Base-by-base conservation (phyloP, 2,797 vertebrate species). In the Lerista edwardsae region DNA sequence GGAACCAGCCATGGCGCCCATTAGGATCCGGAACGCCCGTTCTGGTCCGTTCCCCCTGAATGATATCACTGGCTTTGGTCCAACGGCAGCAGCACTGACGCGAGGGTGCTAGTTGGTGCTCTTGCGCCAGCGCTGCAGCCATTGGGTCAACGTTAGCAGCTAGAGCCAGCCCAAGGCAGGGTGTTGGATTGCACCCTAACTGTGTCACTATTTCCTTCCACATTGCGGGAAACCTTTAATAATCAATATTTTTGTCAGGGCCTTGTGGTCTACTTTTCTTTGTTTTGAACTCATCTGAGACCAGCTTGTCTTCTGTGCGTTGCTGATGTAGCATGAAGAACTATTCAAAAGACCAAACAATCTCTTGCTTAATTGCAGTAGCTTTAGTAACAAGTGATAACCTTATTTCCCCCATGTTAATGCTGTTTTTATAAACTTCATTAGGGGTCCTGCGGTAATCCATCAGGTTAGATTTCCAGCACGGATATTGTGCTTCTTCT, bases 291-390 rank as follows among this genome's bases (percentile, higher is more conserved):
- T 57, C 41, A 57, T 23, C n/a, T 78, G 31, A 79, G 55, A 9
- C 8, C 36, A 29, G 34, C 57, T 72, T 31, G 64, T 3, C 69
- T 3, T 8, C 79, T 69, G 39, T 25, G 0, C 0, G 21, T 0
- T 88, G 75, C 89, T 92, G 89, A 39, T 62, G 79, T 82, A 64
- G 72, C 10, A 71, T 21, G 36, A 3, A 59, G 31, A 64, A 68
- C 27, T 1, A n/a, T 78, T 83, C 61, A 74, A 67, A 83, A 51
- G 69, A 36, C 75, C 1, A 9, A 57, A 29, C 19, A 29, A 34
- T 12, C 65, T 69, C 75, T 65, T 36, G 1, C 44, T 2, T 9
- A 0, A 59, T 84, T 75, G 76, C 1, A 31, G 19, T 87, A 47
- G 11, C 55, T 2, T 36, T 85, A 86, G 61, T 19, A 1, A 15